phyloP scores from a whole-genome alignment of 2,888 invertebrate species.

The Synanthedon formicaeformis region DNA sequence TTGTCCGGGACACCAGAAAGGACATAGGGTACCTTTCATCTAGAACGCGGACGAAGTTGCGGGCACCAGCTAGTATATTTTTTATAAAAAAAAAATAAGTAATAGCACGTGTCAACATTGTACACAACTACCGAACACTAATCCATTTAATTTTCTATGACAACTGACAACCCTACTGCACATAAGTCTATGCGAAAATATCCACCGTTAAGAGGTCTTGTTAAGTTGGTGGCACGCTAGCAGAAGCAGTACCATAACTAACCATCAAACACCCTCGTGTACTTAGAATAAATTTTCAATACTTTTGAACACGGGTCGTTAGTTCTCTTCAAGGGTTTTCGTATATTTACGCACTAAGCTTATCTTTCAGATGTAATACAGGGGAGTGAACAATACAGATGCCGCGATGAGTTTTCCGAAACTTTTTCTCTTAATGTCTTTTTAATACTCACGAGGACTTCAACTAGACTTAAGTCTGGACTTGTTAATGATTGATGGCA shows the following conservation, averaged over 20 bases:
- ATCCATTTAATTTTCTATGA: no score
- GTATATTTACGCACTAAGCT: constrained; percentile 34
- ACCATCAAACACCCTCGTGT: constrained; percentile 53
- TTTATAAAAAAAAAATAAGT: no score
- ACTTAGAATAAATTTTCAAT: constrained; percentile 69
- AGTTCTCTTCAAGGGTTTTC: constrained; percentile 51
- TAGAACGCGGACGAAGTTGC: no score
- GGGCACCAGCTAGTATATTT: no score
- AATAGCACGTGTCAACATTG: no score
- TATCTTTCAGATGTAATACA: constrained; percentile 9
- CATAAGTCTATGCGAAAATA: background rate
- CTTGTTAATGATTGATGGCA: constrained; percentile 31
- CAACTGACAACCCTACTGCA: no score
- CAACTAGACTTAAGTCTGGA: constrained; percentile 15
- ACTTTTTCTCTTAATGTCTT: constrained; percentile 45
- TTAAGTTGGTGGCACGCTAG: constrained; percentile 26
- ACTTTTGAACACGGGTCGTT: constrained; percentile 50
- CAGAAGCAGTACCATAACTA: constrained; percentile 49
- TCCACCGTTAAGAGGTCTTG: constrained; percentile 14
- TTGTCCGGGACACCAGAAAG: no score
- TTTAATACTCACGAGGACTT: constrained; percentile 41
- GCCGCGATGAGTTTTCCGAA: constrained; percentile 18
- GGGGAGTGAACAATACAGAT: constrained; percentile 3
- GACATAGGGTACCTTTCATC: no score
- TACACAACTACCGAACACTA: no score